Evolutionary conservation across 92 coral and sea anemone genomes (phyloP).

Genomic region (Porites rus): DNA sequence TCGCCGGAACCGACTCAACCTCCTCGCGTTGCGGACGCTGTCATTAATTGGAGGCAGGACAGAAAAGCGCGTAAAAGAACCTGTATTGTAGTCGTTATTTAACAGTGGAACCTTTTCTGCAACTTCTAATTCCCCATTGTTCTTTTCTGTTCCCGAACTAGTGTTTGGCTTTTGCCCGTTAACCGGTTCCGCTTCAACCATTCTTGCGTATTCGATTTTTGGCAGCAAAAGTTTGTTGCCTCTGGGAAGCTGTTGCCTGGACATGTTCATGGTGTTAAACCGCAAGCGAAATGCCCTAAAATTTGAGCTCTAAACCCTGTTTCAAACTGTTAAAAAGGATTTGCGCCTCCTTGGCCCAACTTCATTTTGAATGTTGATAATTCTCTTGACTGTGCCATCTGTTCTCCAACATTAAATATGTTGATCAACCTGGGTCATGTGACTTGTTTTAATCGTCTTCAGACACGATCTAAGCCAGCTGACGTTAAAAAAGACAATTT

Average conservation of each 20-base stretch:
- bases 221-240: conserved; percentile 82
- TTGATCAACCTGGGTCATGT: conserved; percentile 47
- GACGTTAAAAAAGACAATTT: neutral
- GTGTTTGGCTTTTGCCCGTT: conserved; percentile 5
- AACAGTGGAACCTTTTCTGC: conserved; percentile 37
- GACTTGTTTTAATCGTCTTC: conserved; percentile 10
- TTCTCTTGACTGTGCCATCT: conserved; percentile 38
- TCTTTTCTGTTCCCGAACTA: conserved; percentile 26
- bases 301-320: conserved; percentile 5
- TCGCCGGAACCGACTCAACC: conserved; percentile 14
- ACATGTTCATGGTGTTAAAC: conserved; percentile 15
- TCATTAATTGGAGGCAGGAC: conserved; percentile 82
- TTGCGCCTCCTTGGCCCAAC: conserved; percentile 31
- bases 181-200: conserved; percentile 23
- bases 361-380: conserved; percentile 52
- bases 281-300: neutral
- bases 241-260: conserved; percentile 26
- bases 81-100: conserved; percentile 31
- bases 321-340: conserved; percentile 16
- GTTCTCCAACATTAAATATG: conserved; percentile 52
- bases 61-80: conserved; percentile 76
- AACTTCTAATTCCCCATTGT: conserved; percentile 25
- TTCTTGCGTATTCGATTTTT: conserved; percentile 75
- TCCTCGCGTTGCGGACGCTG: conserved; percentile 21
- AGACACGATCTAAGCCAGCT: neutral